Evolutionary conservation across 2,888 invertebrate genomes (phyloP), one percentile per base, ranked within the genome.

Genomic region (Alsophila aescularia): DNA sequence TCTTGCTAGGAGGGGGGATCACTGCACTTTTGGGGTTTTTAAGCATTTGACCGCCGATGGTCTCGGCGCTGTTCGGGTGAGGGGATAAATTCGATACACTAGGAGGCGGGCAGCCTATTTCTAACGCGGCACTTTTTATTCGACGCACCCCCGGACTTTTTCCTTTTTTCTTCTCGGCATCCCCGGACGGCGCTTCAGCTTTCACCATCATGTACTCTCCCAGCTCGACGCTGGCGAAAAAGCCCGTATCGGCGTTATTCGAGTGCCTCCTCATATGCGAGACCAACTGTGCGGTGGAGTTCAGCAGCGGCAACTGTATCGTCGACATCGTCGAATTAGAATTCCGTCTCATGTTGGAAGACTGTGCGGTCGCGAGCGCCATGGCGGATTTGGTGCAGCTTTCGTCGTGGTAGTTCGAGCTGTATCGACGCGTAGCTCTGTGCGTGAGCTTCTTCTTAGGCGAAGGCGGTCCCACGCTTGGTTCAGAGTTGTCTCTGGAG

Each of bases 11-110:
- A 6, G 95, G 95, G 13, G 95, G 95, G 58, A 95, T 86, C 1
- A 93, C 87, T 2, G 93, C 92, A 59, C 86, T 93, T 72, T 93
- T 92, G 2, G 95, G 95, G 80, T 95, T 95, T 66, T 94, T 93
- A n/a, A 94, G 84, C 72, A 93, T 93, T 69, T 93, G 94, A 0
- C 94, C 94, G 31, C 93, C 93, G 35, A 96, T 96, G 5, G 96
- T 95, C 81, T 96, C 96, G 37, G 95, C 94, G 77, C 96, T 96
- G 73, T 96, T 96, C 0, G 96, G 96, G 84, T 96, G 96, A 13
- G 95, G 94, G n/a, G 95, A 94, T 70, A 96, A 88, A 77, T 95
- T 94, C 58, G 94, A 94, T 15, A 94, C 93, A 57, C 94, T 94
- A 0, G 94, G 93, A 32, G 95, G 94, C 9, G 94, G 94, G 67